These are phyloP conservation scores for Erebia epiphron DNA, from an alignment of 2,888 invertebrate genomes.

Conservation along the genomic window DNA sequence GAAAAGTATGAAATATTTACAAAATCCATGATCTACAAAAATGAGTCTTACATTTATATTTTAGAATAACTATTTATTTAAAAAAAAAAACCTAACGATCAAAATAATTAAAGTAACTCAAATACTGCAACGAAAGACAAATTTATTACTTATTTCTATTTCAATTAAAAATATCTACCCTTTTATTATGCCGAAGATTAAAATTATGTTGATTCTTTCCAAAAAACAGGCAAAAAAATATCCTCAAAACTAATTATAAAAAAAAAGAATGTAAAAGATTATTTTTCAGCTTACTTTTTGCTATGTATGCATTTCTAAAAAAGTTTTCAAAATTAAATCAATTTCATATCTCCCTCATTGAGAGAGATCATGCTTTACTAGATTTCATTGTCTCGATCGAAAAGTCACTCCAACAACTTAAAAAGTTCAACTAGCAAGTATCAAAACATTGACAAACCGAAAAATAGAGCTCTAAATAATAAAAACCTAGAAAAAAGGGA, in stretches of 20 bases:
- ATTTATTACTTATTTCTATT: no score
- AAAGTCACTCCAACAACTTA: not conserved
- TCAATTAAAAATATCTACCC: not conserved
- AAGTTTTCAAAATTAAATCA: no score
- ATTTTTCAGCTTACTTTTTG: not conserved
- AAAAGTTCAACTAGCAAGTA: not conserved
- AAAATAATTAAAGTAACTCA: not conserved
- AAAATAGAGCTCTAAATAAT: not conserved
- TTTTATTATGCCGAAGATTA: not conserved
- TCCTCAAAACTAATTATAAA: not conserved
- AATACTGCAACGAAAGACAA: no score
- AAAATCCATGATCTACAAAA: conserved; percentile 20
- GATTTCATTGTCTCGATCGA: not conserved
- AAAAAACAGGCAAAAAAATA: not conserved
- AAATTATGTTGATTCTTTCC: not conserved
- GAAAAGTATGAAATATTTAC: conserved; percentile 22
- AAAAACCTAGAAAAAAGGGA: not conserved
- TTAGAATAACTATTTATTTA: not conserved
- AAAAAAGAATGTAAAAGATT: not conserved
- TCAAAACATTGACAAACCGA: not conserved
- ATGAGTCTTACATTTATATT: not conserved
- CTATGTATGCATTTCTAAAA: no score
- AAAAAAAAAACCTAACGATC: not conserved
- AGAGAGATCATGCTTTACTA: not conserved
- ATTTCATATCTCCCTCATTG: not conserved